phyloP scores from a whole-genome alignment of 1,140 invertebrate species.

The Cotesia typhae region DNA sequence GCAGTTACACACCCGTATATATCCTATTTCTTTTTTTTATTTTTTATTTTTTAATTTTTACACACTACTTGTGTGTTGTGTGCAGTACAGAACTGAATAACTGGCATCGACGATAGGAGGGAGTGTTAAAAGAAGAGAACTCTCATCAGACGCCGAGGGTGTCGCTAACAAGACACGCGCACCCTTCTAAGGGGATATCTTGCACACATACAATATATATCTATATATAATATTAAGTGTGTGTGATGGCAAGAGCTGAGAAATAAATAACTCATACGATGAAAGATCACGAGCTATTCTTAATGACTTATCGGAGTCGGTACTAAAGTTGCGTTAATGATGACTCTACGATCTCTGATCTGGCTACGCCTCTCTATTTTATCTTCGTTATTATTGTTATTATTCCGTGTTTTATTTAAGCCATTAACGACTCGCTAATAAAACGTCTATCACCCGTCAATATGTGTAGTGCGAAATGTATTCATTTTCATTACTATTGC shows the following conservation, averaged over 20 bases:
- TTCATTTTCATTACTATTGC: no score
- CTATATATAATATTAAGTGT: conserved; percentile 9
- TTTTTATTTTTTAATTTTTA: not conserved
- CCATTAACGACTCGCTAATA: not conserved
- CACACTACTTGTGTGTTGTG: no score
- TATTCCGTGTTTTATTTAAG: no score
- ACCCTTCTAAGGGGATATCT: conserved; percentile 45
- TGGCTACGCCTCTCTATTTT: conserved; percentile 19
- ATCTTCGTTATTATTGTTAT: not conserved
- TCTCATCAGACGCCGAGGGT: conserved; percentile 63
- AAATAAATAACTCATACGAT: conserved; percentile 28
- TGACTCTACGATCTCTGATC: conserved; percentile 50
- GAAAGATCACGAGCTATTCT: conserved; percentile 42
- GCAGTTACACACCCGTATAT: conserved; percentile 20
- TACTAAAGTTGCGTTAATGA: conserved; percentile 52
- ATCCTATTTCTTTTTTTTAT: conserved; percentile 9
- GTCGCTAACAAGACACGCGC: conserved; percentile 65
- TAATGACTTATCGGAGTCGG: conserved; percentile 62
- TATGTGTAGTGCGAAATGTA: no score
- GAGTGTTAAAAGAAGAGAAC: conserved; percentile 55
- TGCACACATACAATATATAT: conserved; percentile 19
- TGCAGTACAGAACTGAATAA: no score
- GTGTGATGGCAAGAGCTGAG: conserved; percentile 40
- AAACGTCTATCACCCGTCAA: not conserved
- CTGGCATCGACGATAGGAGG: conserved; percentile 25